These are phyloP conservation scores for Lutjanus argentimaculatus DNA, from an alignment of 2,797 vertebrate genomes.

Conservation along the genomic window DNA sequence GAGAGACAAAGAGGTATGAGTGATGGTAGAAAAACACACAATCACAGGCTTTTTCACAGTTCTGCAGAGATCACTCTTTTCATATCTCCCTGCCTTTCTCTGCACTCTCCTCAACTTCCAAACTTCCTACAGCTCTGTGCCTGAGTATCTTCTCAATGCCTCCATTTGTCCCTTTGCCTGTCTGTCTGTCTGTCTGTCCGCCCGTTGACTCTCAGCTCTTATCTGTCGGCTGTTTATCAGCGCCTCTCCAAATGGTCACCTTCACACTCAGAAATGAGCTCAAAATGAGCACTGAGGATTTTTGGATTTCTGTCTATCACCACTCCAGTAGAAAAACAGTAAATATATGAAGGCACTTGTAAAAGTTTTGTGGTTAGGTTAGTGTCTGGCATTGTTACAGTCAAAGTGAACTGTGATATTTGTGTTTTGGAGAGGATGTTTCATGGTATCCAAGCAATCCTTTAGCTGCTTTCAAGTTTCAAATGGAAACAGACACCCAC, in stretches of 20 bases:
- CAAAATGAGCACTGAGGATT: slow-evolving; percentile 2
- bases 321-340: slow-evolving; percentile 3
- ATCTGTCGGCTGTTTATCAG: slow-evolving; percentile 62
- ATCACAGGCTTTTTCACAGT: slow-evolving; percentile 45
- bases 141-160: slow-evolving; percentile 28
- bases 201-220: slow-evolving; percentile 28
- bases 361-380: background rate
- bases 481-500: slow-evolving; percentile 28
- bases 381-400: slow-evolving; percentile 6
- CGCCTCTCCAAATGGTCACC: slow-evolving; percentile 48
- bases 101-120: slow-evolving; percentile 13
- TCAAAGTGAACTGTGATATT: background rate
- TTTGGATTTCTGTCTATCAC: background rate
- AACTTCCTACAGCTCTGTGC: slow-evolving; percentile 12
- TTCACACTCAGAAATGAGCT: slow-evolving; percentile 41
- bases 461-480: slow-evolving; percentile 36
- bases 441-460: slow-evolving; percentile 9
- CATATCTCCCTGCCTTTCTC: slow-evolving; percentile 36
- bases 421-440: slow-evolving; percentile 16
- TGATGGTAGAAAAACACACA: slow-evolving; percentile 18
- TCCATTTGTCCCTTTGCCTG: slow-evolving; percentile 39
- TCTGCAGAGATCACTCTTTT: slow-evolving; percentile 17
- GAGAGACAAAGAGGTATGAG: slow-evolving; percentile 6
- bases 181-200: slow-evolving; percentile 30
- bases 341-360: slow-evolving; percentile 3